Conservation (phyloP, 2,888 invertebrate genomes). For the Desoria tigrina region DNA sequence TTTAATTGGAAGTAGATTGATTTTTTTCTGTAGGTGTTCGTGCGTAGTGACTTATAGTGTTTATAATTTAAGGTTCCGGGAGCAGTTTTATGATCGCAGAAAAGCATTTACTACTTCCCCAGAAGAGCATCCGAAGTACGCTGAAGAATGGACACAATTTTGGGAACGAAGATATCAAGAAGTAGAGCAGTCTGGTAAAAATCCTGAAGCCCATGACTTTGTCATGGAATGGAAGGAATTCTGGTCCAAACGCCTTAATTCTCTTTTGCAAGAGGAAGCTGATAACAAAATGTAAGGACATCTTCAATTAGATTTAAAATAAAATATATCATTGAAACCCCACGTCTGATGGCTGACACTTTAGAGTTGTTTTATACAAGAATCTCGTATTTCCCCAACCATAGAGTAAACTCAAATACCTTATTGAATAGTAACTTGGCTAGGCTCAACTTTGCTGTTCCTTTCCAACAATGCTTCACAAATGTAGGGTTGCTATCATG, state of each 20-base stretch:
- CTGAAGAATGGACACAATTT: slow-evolving; percentile 47
- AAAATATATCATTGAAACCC: not conserved
- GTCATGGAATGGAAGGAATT: slow-evolving; percentile 49
- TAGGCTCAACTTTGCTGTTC: no score
- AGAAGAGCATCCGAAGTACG: slow-evolving; percentile 49
- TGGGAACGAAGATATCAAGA: slow-evolving; percentile 51
- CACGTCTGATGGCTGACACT: not conserved
- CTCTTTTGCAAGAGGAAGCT: slow-evolving; percentile 38
- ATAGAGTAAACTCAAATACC: no score
- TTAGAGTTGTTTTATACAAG: no score
- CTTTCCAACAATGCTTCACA: no score
- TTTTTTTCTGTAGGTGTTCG: not conserved
- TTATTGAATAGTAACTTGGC: no score
- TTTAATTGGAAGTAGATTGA: not conserved
- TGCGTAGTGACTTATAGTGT: not conserved
- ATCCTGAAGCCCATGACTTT: slow-evolving; percentile 47
- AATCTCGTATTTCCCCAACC: not conserved
- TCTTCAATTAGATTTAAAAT: not conserved
- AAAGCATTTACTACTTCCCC: slow-evolving; percentile 34
- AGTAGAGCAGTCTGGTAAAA: slow-evolving; percentile 39
- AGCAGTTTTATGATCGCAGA: slow-evolving; percentile 33
- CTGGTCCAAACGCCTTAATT: slow-evolving; percentile 41
- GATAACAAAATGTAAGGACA: slow-evolving; percentile 43
- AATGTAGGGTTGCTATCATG: no score
- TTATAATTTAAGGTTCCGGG: slow-evolving; percentile 28